These are phyloP conservation scores for Lerista edwardsae DNA, from an alignment of 2,797 vertebrate genomes.

Conservation along the genomic window DNA sequence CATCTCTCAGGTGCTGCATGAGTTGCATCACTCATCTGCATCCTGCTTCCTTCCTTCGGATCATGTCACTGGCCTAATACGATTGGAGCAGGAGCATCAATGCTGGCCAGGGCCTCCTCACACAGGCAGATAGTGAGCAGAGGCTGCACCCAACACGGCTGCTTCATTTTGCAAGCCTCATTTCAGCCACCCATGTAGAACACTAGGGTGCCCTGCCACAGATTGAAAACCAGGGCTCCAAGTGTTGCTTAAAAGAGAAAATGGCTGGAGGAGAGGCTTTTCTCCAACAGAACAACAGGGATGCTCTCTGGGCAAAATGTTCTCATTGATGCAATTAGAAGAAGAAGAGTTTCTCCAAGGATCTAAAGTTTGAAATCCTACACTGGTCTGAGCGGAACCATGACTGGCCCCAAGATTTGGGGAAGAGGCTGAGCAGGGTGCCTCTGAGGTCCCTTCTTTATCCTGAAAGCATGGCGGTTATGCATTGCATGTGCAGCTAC, in stretches of 20 bases:
- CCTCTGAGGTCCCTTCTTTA: too few species aligned
- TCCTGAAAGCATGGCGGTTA: too few species aligned
- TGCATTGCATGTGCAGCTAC: too few species aligned
- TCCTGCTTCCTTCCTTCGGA: neutral
- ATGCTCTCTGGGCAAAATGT: neutral
- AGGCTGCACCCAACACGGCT: neutral
- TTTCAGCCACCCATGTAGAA: neutral
- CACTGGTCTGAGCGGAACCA: too few species aligned
- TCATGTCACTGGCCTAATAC: neutral
- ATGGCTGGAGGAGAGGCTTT: neutral
- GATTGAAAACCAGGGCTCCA: neutral
- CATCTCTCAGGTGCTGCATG: neutral
- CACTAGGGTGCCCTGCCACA: too few species aligned
- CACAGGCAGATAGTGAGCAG: neutral
- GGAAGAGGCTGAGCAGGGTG: too few species aligned
- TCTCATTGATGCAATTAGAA: too few species aligned
- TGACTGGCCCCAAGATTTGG: too few species aligned
- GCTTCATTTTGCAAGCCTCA: neutral
- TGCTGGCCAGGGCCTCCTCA: neutral
- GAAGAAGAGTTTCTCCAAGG: too few species aligned
- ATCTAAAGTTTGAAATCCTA: too few species aligned
- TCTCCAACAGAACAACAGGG: neutral
- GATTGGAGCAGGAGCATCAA: too few species aligned
- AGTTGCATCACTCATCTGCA: neutral
- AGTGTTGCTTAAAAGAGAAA: neutral